Percentiles rank a stretch among this genome's conserved stretches.
These are phyloP conservation scores for Pollimyrus isidori DNA, from an alignment of 2,113 vertebrate species.

Conservation along the genomic window DNA sequence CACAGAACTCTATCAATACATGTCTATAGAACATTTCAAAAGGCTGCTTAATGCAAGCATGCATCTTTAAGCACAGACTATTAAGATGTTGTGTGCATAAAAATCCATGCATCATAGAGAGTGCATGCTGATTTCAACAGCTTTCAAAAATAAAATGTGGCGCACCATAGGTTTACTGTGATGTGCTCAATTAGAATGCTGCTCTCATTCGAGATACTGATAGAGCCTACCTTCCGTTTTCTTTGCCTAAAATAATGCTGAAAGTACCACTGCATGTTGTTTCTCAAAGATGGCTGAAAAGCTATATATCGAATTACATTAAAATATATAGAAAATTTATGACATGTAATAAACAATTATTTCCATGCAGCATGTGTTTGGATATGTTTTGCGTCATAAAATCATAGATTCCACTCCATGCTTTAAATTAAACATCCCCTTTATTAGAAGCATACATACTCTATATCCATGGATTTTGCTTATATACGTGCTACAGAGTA, in stretches of 20 bases:
- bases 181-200: not conserved
- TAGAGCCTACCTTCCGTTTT: not conserved
- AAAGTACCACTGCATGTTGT: not conserved
- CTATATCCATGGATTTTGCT: not conserved
- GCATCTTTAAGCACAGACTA: conserved; percentile 30
- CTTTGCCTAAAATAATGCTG: not conserved
- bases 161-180: conserved; percentile 6
- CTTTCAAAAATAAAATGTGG: not conserved
- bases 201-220: not conserved
- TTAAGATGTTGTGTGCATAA: conserved; percentile 24
- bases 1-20: conserved; percentile 26
- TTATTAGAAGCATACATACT: not conserved
- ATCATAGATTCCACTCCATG: not conserved
- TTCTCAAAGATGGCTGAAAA: not conserved
- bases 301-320: not conserved
- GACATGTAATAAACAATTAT: not conserved
- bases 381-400: not conserved
- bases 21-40: conserved; percentile 10
- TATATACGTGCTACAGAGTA: not conserved
- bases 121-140: conserved; percentile 25
- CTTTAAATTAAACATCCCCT: not conserved
- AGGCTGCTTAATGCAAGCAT: conserved; percentile 33
- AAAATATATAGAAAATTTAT: not conserved
- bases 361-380: not conserved
- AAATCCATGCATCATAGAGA: conserved; percentile 31